These are phyloP conservation scores for Leptonema lineaticorne DNA, from an alignment of 1,140 invertebrate genomes.

Conservation along the genomic window DNA sequence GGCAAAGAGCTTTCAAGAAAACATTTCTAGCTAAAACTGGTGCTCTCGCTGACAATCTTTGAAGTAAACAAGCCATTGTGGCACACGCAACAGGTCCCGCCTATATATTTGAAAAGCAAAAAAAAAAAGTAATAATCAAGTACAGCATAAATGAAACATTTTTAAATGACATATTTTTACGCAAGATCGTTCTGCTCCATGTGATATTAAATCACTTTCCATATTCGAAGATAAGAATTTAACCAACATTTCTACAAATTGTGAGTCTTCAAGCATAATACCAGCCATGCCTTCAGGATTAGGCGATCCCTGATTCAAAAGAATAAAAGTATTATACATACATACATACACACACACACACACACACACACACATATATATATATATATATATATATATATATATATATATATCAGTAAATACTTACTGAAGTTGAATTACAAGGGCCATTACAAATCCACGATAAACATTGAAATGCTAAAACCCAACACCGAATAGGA, in stretches of 20 bases:
- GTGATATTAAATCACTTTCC: conserved; percentile 27
- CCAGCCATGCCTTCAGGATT: conserved; percentile 34
- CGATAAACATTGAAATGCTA: conserved; percentile 54
- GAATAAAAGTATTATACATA: neutral
- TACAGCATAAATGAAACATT: neutral
- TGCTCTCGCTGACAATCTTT: conserved; percentile 69
- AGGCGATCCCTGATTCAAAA: conserved; percentile 21
- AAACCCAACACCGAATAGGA: conserved; percentile 53
- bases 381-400: neutral
- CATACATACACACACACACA: too few relatives aligned
- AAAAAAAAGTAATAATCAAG: neutral
- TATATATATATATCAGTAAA: neutral
- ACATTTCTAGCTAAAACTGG: conserved; percentile 62
- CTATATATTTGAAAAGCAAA: conserved; percentile 47
- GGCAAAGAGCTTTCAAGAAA: conserved; percentile 69
- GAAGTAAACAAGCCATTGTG: conserved; percentile 71
- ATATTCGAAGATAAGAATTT: conserved; percentile 39
- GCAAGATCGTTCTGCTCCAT: conserved; percentile 32
- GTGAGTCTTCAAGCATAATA: conserved; percentile 32
- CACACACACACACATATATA: neutral
- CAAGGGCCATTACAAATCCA: conserved; percentile 47
- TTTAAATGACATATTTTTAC: conserved; percentile 24
- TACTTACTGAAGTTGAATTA: conserved; percentile 48
- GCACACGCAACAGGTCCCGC: conserved; percentile 78
- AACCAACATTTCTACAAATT: conserved; percentile 38